Evolutionary conservation across 2,797 vertebrate genomes (phyloP).

Genomic region (Chaunax sp.): DNA sequence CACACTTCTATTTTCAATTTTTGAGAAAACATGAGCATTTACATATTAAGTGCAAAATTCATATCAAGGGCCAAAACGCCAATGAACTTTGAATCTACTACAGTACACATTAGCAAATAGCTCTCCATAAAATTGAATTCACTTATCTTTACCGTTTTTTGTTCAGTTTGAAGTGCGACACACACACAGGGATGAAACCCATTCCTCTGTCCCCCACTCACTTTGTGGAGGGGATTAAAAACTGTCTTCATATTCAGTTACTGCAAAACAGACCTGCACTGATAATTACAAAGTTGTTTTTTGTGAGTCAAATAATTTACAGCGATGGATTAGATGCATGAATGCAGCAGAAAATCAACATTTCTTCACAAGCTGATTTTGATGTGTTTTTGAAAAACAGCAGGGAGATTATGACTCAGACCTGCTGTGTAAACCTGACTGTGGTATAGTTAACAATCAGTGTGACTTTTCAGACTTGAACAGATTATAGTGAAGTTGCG

Average conservation of each 20-base stretch:
- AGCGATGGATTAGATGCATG: slow-evolving; percentile 51
- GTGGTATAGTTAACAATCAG: slow-evolving; percentile 13
- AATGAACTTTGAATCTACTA: too few relatives aligned
- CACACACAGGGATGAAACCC: too few relatives aligned
- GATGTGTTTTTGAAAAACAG: slow-evolving; percentile 39
- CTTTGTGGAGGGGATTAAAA: too few relatives aligned
- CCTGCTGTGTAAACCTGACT: slow-evolving; percentile 31
- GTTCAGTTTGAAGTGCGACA: too few relatives aligned
- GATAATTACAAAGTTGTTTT: slow-evolving; percentile 2
- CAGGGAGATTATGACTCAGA: slow-evolving; percentile 35
- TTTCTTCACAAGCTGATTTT: slow-evolving; percentile 26
- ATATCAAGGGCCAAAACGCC: too few relatives aligned
- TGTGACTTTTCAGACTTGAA: slow-evolving; percentile 16
- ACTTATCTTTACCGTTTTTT: too few relatives aligned
- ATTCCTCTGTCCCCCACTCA: too few relatives aligned
- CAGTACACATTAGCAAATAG: too few relatives aligned
- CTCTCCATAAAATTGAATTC: too few relatives aligned
- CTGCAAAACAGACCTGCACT: slow-evolving; percentile 2
- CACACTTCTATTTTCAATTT: too few relatives aligned
- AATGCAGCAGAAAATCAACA: slow-evolving; percentile 15
- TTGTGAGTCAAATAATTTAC: slow-evolving; percentile 20
- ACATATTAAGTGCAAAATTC: too few relatives aligned
- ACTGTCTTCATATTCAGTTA: slow-evolving; percentile 1
- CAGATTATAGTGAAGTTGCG: slow-evolving; percentile 5
- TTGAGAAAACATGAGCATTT: too few relatives aligned